phyloP scores from a whole-genome alignment of 2,888 invertebrate species.

The Ceriagrion tenellum region DNA sequence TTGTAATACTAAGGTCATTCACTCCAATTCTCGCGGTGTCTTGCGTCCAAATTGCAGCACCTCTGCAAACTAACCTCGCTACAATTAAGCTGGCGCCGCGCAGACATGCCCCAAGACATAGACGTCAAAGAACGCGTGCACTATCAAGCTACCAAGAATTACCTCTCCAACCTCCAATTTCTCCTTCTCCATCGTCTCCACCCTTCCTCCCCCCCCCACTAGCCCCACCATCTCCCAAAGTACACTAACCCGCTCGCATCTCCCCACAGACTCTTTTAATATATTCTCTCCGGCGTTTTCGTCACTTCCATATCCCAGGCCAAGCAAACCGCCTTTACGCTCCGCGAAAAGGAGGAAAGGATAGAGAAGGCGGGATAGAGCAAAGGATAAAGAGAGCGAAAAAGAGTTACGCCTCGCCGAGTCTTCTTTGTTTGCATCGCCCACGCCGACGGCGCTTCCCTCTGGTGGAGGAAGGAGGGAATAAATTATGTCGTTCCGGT shows the following conservation, averaged over 20 bases:
- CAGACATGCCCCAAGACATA: too few relatives aligned
- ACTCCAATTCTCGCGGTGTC: too few relatives aligned
- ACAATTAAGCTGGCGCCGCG: too few relatives aligned
- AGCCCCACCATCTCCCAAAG: not conserved
- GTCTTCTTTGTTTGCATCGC: constrained; percentile 55
- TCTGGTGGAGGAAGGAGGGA: constrained; percentile 59
- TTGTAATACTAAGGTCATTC: too few relatives aligned
- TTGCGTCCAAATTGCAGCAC: too few relatives aligned
- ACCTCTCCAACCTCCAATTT: not conserved
- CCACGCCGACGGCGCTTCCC: constrained; percentile 64
- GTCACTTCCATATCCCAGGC: not conserved
- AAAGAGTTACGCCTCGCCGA: constrained; percentile 45
- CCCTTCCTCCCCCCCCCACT: too few relatives aligned
- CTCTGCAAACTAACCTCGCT: too few relatives aligned
- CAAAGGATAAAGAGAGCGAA: not conserved
- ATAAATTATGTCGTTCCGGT: constrained; percentile 60
- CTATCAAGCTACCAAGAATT: too few relatives aligned
- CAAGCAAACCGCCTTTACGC: constrained; percentile 6
- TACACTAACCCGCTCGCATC: too few relatives aligned
- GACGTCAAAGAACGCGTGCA: too few relatives aligned
- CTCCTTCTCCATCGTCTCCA: not conserved
- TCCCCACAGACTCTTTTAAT: not conserved
- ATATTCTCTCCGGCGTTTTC: not conserved
- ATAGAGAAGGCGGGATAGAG: not conserved
- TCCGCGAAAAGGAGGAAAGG: not conserved